Evolutionary conservation across 2,113 vertebrate genomes (phyloP).

Genomic region (Hystrix cristata): DNA sequence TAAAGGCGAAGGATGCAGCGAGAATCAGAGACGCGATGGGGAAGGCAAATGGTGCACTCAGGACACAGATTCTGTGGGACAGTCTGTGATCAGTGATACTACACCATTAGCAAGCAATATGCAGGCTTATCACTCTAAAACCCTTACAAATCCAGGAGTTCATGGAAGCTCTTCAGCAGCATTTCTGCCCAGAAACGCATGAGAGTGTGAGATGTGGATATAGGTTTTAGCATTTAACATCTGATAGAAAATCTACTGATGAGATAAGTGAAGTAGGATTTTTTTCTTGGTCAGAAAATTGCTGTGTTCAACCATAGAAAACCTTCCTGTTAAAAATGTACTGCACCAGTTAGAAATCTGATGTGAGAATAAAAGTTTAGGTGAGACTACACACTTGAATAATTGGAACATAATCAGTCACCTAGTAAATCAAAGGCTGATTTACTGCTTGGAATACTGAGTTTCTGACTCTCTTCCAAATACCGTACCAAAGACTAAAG

Average conservation of each 20-base stretch:
- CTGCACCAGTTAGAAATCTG: background rate
- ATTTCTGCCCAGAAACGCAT: background rate
- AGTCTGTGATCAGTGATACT: too few species aligned
- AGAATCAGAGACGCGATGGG: accelerated
- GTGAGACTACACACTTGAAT: background rate
- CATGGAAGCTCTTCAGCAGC: background rate
- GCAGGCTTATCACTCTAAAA: background rate
- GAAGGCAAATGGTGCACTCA: background rate
- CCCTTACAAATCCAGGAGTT: background rate
- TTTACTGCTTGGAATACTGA: background rate
- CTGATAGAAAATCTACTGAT: background rate
- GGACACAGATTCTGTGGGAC: background rate
- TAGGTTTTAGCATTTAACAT: background rate
- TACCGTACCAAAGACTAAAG: background rate
- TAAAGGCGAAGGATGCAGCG: background rate
- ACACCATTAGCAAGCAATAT: background rate
- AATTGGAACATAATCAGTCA: background rate
- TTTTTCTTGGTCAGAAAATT: background rate
- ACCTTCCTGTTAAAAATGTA: constrained; percentile 1
- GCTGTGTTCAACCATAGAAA: background rate
- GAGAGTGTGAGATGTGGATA: background rate
- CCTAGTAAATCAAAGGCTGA: background rate
- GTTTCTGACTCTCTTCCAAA: background rate
- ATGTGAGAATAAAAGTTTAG: background rate
- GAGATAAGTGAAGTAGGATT: background rate